phyloP scores from a whole-genome alignment of 2,113 vertebrate species.

The Callipepla squamata region DNA sequence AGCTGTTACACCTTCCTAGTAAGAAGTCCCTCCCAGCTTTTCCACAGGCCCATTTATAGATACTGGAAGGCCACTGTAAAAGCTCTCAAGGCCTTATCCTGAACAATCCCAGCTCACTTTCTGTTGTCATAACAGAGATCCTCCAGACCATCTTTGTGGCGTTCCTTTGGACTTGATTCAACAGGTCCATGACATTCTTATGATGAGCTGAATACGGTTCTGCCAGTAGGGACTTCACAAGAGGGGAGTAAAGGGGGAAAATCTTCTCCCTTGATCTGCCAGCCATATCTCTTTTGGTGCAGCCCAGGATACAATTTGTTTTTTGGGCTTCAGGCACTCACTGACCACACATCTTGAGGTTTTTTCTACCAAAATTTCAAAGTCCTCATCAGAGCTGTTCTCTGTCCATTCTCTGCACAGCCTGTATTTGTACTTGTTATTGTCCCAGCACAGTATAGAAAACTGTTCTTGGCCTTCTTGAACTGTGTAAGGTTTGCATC shows the following conservation, averaged over 20 bases:
- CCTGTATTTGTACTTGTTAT: not conserved
- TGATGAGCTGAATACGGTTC: not conserved
- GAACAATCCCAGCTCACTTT: not conserved
- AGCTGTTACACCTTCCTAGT: not conserved
- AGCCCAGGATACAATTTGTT: not conserved
- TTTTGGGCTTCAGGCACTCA: not conserved
- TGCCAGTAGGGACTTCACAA: not conserved
- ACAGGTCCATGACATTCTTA: not conserved
- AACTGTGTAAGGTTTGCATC: not conserved
- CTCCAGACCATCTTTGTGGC: not conserved
- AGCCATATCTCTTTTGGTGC: not conserved
- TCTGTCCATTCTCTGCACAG: not conserved
- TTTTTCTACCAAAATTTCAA: not conserved
- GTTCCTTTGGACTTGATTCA: not conserved
- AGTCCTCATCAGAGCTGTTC: not conserved
- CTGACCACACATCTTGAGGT: not conserved
- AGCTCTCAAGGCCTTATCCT: not conserved
- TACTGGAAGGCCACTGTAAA: not conserved
- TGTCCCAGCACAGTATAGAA: not conserved
- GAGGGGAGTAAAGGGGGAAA: not conserved
- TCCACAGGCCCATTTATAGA: not conserved
- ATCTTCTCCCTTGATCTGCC: not conserved
- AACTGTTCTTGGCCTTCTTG: not conserved
- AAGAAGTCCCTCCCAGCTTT: not conserved
- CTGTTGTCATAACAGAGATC: not conserved